phyloP scores from a whole-genome alignment of 2,113 vertebrate genomes.

The Poecile atricapillus region DNA sequence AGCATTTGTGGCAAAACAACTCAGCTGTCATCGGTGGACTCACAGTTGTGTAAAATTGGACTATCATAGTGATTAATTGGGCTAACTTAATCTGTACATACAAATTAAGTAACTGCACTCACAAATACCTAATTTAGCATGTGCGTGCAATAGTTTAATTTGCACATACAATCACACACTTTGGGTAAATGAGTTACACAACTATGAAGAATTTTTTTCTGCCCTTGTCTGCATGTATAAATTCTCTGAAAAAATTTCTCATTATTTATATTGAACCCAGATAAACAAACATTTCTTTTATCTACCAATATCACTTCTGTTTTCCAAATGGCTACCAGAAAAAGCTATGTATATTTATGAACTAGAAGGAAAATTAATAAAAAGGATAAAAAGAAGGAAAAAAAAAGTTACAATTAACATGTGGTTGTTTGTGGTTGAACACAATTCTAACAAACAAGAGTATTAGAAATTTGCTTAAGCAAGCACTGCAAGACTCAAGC shows the following conservation, averaged over 20 bases:
- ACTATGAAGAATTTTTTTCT: neutral
- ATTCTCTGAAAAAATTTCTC: neutral
- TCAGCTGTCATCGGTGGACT: neutral
- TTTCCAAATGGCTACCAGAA: neutral
- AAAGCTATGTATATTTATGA: neutral
- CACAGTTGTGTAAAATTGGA: conserved; percentile 18
- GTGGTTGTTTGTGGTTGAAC: neutral
- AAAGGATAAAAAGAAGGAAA: neutral
- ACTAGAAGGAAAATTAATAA: neutral
- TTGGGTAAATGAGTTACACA: neutral
- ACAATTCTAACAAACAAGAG: neutral
- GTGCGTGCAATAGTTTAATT: neutral
- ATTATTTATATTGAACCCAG: neutral
- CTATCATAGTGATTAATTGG: conserved; percentile 35
- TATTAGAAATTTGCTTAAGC: neutral
- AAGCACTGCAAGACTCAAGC: neutral
- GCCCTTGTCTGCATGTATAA: neutral
- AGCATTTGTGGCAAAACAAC: neutral
- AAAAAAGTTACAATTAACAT: neutral
- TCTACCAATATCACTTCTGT: neutral
- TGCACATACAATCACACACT: neutral
- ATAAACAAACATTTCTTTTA: neutral
- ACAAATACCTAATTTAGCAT: neutral
- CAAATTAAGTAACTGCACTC: conserved; percentile 26
- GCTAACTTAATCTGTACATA: conserved; percentile 26